A percentile compares a stretch with the other conserved stretches of the same genome.
Conservation (phyloP, 2,113 vertebrate species). For the Limanda limanda region DNA sequence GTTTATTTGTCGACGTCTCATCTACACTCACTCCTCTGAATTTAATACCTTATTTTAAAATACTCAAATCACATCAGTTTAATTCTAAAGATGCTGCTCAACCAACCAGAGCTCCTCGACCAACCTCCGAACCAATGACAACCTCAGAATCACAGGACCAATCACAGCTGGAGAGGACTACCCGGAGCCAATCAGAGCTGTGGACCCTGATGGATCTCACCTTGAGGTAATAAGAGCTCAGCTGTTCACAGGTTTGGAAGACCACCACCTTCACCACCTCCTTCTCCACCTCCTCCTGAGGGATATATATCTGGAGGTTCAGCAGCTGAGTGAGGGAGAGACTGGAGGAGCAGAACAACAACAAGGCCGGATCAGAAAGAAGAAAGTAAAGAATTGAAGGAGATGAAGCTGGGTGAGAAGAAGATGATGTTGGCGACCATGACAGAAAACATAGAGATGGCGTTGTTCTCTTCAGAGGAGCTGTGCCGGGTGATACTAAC, state of each 20-base stretch:
- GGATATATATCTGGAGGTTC: background rate
- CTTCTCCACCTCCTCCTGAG: background rate
- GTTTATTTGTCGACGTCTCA: background rate
- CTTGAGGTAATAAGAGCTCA: constrained; percentile 59
- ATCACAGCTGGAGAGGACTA: constrained; percentile 16
- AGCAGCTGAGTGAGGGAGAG: background rate
- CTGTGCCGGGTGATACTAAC: constrained; percentile 1
- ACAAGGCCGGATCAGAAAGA: too few relatives aligned
- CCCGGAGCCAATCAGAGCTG: constrained; percentile 43
- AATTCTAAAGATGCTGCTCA: background rate
- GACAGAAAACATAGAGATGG: constrained; percentile 75
- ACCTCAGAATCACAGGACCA: constrained; percentile 7
- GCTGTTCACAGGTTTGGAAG: constrained; percentile 38
- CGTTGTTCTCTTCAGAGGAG: constrained; percentile 59
- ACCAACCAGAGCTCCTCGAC: background rate
- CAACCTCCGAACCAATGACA: constrained; percentile 24
- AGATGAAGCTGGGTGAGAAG: constrained; percentile 41
- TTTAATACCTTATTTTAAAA: background rate
- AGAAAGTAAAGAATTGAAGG: too few relatives aligned
- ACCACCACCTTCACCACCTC: background rate
- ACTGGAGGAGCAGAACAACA: too few relatives aligned
- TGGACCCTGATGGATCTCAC: constrained; percentile 47
- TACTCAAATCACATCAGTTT: background rate
- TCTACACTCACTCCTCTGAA: too few relatives aligned
- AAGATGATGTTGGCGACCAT: constrained; percentile 18